phyloP scores from a whole-genome alignment of 2,888 invertebrate species.

The Keiferia lycopersicella region DNA sequence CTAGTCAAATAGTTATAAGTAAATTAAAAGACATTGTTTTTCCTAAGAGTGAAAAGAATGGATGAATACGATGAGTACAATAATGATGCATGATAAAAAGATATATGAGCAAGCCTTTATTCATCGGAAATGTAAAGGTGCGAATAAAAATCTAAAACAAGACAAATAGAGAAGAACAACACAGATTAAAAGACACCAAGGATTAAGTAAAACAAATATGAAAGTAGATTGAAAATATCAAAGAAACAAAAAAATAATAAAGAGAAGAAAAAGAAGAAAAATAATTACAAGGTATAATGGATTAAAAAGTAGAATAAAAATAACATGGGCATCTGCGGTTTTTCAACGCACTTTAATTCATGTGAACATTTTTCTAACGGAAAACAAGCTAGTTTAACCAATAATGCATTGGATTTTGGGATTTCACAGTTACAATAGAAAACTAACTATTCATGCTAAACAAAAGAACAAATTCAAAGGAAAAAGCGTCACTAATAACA shows the following conservation, averaged over 20 bases:
- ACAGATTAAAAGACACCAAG: neutral
- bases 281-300: neutral
- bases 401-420: conserved; percentile 6
- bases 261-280: neutral
- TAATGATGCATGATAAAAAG: neutral
- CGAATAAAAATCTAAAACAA: no score
- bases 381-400: neutral
- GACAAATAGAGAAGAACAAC: neutral
- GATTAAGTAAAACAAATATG: neutral
- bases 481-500: neutral
- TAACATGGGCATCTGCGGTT: conserved; percentile 9
- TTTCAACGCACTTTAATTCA: neutral
- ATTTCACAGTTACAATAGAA: neutral
- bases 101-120: no score
- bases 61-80: neutral
- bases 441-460: conserved; percentile 3
- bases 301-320: neutral
- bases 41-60: neutral
- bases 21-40: conserved; percentile 9
- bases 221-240: neutral
- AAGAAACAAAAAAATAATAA: neutral
- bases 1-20: conserved; percentile 17
- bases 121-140: no score
- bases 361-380: neutral
- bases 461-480: neutral